These are phyloP conservation scores for Epistrophe eligans DNA, from an alignment of 2,888 invertebrate genomes.

Conservation along the genomic window DNA sequence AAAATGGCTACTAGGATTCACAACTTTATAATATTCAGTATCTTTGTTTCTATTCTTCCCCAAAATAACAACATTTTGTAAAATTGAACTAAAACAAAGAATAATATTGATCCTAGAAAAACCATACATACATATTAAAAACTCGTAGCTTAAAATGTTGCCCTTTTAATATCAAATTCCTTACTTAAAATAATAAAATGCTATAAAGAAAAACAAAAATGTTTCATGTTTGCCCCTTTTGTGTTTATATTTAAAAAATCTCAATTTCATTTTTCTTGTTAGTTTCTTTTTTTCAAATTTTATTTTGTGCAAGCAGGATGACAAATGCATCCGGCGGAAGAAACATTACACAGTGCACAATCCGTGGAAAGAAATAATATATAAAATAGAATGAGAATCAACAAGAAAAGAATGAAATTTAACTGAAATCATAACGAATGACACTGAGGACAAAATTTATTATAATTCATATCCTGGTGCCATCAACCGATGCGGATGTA, in stretches of 20 bases:
- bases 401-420: slow-evolving; percentile 57
- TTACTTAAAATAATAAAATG: background rate
- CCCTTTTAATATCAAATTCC: slow-evolving; percentile 1
- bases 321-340: slow-evolving; percentile 76
- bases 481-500: slow-evolving; percentile 75
- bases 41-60: no score
- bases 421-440: slow-evolving; percentile 75
- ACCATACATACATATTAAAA: no score
- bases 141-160: background rate
- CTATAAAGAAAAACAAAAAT: background rate
- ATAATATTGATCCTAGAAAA: background rate
- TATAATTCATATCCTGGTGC: slow-evolving; percentile 75
- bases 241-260: slow-evolving; percentile 32
- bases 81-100: background rate
- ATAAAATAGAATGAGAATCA: slow-evolving; percentile 59
- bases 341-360: slow-evolving; percentile 69
- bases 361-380: slow-evolving; percentile 68
- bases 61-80: no score
- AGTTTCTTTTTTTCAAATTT: background rate
- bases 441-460: slow-evolving; percentile 72
- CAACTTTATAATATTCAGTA: no score
- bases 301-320: slow-evolving; percentile 56
- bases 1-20: no score
- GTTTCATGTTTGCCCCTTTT: slow-evolving; percentile 7
- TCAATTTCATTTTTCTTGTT: slow-evolving; percentile 30